phyloP scores from a whole-genome alignment of 2,113 vertebrate genomes.

The Dicerorhinus sumatrensis region DNA sequence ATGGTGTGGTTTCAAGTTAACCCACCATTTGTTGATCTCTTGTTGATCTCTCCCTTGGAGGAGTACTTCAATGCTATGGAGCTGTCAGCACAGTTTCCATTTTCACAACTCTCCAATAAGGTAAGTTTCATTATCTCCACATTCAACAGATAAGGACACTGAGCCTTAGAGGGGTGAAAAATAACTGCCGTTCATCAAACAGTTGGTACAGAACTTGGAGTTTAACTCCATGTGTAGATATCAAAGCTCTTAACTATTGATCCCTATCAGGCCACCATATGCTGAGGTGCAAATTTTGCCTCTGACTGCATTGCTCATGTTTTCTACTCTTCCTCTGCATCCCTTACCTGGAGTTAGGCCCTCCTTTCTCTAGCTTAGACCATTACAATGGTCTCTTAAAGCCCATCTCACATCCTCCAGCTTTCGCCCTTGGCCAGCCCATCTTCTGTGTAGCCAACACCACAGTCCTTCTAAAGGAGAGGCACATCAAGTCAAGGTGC shows the following conservation, averaged over 20 bases:
- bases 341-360: too few species aligned
- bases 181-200: neutral
- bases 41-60: neutral
- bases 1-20: neutral
- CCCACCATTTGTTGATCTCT: neutral
- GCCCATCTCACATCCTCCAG: neutral
- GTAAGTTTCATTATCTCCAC: neutral
- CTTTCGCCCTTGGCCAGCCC: too few species aligned
- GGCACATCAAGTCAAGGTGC: neutral
- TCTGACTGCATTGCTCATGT: neutral
- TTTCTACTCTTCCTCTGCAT: neutral
- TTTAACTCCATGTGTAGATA: neutral
- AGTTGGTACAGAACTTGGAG: neutral
- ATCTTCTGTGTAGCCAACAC: neutral
- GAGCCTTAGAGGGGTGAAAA: neutral
- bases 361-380: neutral
- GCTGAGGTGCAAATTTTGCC: neutral
- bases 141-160: neutral
- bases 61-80: fast-evolving
- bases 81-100: fast-evolving
- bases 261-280: fast-evolving
- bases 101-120: neutral
- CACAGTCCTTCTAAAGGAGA: neutral
- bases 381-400: neutral
- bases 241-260: neutral